A percentile compares a stretch with the other conserved stretches of the same genome.
Evolutionary conservation across 2,797 vertebrate genomes (phyloP).

Genomic region (Centropyge bicolor): DNA sequence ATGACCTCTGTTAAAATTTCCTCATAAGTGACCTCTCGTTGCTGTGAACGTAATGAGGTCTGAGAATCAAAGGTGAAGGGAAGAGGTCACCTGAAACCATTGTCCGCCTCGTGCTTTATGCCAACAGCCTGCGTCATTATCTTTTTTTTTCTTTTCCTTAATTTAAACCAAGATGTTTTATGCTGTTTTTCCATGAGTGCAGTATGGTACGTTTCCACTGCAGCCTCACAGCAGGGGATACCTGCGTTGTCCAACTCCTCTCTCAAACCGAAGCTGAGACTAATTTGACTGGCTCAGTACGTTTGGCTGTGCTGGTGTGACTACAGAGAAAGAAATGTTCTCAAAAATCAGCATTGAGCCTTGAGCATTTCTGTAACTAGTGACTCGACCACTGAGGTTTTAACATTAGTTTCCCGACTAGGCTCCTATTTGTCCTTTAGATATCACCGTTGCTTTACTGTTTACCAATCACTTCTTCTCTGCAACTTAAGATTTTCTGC

Average conservation of each 20-base stretch:
- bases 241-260: neutral
- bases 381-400: conserved; percentile 3
- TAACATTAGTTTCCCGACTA: neutral
- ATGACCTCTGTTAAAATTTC: neutral
- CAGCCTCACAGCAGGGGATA: neutral
- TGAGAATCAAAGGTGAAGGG: neutral
- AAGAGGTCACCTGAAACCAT: neutral
- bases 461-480: conserved; percentile 1
- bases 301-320: neutral
- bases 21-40: neutral
- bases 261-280: conserved; percentile 13
- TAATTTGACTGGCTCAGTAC: conserved; percentile 1
- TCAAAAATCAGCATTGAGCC: neutral
- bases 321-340: neutral
- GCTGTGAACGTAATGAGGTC: neutral
- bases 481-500: conserved; percentile 11
- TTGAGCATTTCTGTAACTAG: neutral
- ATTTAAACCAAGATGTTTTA: neutral
- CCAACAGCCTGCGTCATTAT: neutral
- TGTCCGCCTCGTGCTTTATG: neutral
- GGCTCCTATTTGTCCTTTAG: neutral
- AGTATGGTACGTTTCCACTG: neutral
- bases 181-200: neutral
- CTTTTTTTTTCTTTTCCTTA: neutral
- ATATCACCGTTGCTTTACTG: neutral